A percentile compares a stretch with the other conserved stretches of the same genome.
These are phyloP conservation scores for Metaphire vulgaris DNA, from an alignment of 1,140 invertebrate species.

Conservation along the genomic window DNA sequence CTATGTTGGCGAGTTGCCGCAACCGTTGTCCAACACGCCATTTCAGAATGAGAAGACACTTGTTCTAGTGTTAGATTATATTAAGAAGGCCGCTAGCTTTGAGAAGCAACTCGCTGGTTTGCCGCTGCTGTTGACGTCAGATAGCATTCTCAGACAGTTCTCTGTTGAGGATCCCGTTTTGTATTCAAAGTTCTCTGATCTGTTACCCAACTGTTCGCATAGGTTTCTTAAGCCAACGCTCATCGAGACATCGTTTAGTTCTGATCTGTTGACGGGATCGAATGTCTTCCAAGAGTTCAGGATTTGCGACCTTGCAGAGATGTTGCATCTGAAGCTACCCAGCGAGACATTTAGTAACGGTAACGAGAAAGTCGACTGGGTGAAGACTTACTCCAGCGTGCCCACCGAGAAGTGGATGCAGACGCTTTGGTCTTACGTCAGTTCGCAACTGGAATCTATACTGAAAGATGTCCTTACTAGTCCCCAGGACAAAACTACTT, in stretches of 20 bases:
- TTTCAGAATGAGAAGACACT: conserved; percentile 21
- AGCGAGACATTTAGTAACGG: neutral
- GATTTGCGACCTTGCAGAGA: neutral
- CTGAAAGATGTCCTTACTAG: neutral
- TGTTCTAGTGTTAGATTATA: conserved; percentile 21
- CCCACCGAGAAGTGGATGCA: neutral
- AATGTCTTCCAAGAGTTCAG: neutral
- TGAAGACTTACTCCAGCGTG: neutral
- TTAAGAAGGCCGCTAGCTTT: conserved; percentile 10
- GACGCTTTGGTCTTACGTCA: neutral
- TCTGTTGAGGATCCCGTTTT: neutral
- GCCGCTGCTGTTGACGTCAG: conserved; percentile 24
- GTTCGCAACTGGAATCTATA: neutral
- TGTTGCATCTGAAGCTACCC: neutral
- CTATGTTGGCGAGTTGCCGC: neutral
- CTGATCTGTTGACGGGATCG: neutral
- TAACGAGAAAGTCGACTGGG: neutral
- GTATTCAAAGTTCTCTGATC: neutral
- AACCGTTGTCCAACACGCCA: conserved; percentile 18
- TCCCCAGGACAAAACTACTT: neutral
- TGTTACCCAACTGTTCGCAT: neutral
- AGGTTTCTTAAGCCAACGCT: neutral
- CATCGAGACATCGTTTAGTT: neutral
- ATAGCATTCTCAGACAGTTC: conserved; percentile 21
- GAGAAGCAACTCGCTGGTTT: conserved; percentile 21